Percentiles rank a stretch among this genome's conserved stretches.
phyloP scores from a whole-genome alignment of 2,888 invertebrate genomes.

The Megastigmus dorsalis region DNA sequence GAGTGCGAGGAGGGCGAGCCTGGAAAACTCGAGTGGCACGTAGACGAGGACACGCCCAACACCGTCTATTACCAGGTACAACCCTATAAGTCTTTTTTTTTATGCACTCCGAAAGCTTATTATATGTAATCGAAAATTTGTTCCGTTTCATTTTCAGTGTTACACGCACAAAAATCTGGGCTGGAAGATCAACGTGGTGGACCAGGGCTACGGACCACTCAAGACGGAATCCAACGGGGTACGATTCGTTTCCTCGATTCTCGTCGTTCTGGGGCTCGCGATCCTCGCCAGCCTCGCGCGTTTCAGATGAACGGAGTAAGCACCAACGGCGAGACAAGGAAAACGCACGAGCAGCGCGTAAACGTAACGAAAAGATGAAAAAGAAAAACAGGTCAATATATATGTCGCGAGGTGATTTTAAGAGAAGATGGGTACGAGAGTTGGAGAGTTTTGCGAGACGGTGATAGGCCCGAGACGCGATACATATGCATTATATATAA shows the following conservation, averaged over 20 bases:
- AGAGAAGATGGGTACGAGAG: background rate
- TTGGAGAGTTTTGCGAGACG: background rate
- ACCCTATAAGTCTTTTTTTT: no score
- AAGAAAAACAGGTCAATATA: constrained; percentile 33
- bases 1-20: constrained; percentile 87
- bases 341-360: constrained; percentile 7
- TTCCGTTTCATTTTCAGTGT: constrained; percentile 80
- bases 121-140: no score
- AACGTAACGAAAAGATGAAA: constrained; percentile 1
- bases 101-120: no score
- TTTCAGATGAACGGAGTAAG: constrained; percentile 56
- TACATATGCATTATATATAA: background rate
- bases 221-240: constrained; percentile 49
- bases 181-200: constrained; percentile 93
- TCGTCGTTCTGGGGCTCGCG: constrained; percentile 34
- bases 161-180: constrained; percentile 94
- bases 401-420: no score
- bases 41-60: constrained; percentile 88
- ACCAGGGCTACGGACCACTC: constrained; percentile 78
- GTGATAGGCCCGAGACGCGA: constrained; percentile 11
- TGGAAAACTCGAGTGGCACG: constrained; percentile 88
- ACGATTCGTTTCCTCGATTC: constrained; percentile 44
- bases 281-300: constrained; percentile 11
- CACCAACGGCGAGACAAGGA: constrained; percentile 22
- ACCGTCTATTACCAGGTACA: constrained; percentile 94